Percentiles rank a stretch among this genome's conserved stretches.
Evolutionary conservation across 2,888 invertebrate genomes (phyloP).

Genomic region (Idaea straminata): DNA sequence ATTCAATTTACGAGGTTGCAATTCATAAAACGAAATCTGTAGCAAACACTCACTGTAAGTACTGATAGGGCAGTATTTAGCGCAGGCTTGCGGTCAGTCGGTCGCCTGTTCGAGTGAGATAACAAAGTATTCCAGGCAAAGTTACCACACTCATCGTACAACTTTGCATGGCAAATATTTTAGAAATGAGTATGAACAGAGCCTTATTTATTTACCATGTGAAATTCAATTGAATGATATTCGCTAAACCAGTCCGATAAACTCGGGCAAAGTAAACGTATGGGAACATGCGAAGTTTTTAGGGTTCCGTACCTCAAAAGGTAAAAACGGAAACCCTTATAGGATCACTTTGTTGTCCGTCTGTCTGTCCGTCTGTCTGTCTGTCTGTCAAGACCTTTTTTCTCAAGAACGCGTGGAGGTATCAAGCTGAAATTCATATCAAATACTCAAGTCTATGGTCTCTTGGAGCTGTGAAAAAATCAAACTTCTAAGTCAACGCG

Average conservation of each 20-base stretch:
- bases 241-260: constrained; percentile 48
- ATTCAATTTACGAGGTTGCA: constrained; percentile 62
- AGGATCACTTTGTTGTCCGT: too few relatives aligned
- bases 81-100: constrained; percentile 53
- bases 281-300: constrained; percentile 60
- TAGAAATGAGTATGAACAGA: constrained; percentile 2
- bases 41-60: constrained; percentile 61
- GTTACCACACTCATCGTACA: constrained; percentile 36
- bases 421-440: too few relatives aligned
- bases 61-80: constrained; percentile 60
- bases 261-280: constrained; percentile 58
- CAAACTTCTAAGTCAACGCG: too few relatives aligned
- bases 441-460: too few relatives aligned
- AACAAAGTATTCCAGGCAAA: constrained; percentile 44
- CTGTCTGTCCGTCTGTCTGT: too few relatives aligned
- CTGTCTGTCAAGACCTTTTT: too few relatives aligned
- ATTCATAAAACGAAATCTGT: constrained; percentile 65
- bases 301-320: too few relatives aligned
- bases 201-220: constrained; percentile 22
- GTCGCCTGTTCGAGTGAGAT: constrained; percentile 30
- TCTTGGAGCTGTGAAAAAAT: too few relatives aligned
- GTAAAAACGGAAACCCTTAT: too few relatives aligned
- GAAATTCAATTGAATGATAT: constrained; percentile 32
- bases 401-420: too few relatives aligned
- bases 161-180: constrained; percentile 26